Evolutionary conservation across 2,113 vertebrate genomes (phyloP), one percentile per base, ranked within the genome.

Genomic region (Epinephelus lanceolatus): DNA sequence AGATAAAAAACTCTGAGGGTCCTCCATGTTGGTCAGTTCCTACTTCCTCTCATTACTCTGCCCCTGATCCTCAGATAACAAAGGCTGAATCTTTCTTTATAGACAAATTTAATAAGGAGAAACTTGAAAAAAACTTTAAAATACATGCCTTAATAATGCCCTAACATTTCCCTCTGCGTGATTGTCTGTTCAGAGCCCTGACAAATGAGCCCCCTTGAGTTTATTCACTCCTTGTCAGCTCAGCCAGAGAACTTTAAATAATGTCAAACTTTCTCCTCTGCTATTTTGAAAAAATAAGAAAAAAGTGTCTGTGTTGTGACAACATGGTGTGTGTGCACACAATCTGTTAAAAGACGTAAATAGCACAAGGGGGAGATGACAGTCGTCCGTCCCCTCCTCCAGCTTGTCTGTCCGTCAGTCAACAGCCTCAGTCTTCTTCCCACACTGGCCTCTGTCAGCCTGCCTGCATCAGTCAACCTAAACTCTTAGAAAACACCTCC

Each of bases 121-220:
- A 55, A 27, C 15, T 3, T 59, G 6, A 42, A 72, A 85, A 27
- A 40, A 25, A 27, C 55, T 23, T n/a, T n/a, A 17, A 11, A 77
- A 52, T 49, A 19, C 10, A 25, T 25, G 8, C 18, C 40, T 27
- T 53, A 49, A 60, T 49, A 69, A 42, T 19, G 15, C 30, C 27
- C 63, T 10, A 5, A 21, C 11, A 57, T 17, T 17, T 72, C 17
- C 27, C 13, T 63, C 40, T 61, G 56, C 51, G 40, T 67, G 12
- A 51, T 62, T 78, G 75, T 75, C 45, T 56, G 47, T 62, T 69
- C 9, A 53, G 15, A 56, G 27, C 52, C 27, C 47, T 76, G 80
- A 84, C 83, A 89, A 88, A 89, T 77, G 56, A 85, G 73, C 83
- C 82, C 75, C 60, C 66, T 30, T 83, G 56, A 76, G 59, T 75